Conservation (phyloP, 2,113 vertebrate genomes). For the Nematolebias whitei region DNA sequence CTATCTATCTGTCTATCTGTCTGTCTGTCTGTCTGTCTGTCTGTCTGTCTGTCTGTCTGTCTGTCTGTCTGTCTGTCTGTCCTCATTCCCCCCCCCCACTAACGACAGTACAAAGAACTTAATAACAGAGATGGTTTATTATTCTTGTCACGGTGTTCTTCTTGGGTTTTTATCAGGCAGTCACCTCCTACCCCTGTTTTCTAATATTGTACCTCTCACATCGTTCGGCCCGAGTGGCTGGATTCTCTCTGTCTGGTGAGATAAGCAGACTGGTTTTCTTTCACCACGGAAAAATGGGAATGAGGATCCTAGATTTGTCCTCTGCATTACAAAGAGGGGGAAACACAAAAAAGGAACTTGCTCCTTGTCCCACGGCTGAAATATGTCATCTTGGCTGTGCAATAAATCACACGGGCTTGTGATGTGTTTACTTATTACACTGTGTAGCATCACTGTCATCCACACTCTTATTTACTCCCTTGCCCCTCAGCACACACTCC, state of each 20-base stretch:
- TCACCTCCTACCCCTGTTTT: slow-evolving; percentile 54
- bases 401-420: slow-evolving; percentile 79
- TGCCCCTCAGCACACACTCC: slow-evolving; percentile 36
- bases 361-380: slow-evolving; percentile 64
- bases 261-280: slow-evolving; percentile 72
- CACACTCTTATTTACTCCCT: slow-evolving; percentile 66
- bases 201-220: slow-evolving; percentile 48
- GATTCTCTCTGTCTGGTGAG: slow-evolving; percentile 55
- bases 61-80: not conserved
- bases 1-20: not conserved
- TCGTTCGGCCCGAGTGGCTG: slow-evolving; percentile 49
- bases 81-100: slow-evolving; percentile 2
- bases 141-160: slow-evolving; percentile 60
- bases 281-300: slow-evolving; percentile 58
- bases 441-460: slow-evolving; percentile 69
- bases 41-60: not conserved
- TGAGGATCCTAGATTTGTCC: slow-evolving; percentile 69
- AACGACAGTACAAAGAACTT: slow-evolving; percentile 43
- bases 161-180: slow-evolving; percentile 63
- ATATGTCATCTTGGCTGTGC: slow-evolving; percentile 73
- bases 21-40: not conserved
- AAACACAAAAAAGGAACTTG: slow-evolving; percentile 15
- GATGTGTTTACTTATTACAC: slow-evolving; percentile 81
- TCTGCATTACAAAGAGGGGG: slow-evolving; percentile 19
- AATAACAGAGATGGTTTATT: slow-evolving; percentile 55